These are phyloP conservation scores for Colistium nudipinnis DNA, from an alignment of 2,113 vertebrate species.

Conservation along the genomic window DNA sequence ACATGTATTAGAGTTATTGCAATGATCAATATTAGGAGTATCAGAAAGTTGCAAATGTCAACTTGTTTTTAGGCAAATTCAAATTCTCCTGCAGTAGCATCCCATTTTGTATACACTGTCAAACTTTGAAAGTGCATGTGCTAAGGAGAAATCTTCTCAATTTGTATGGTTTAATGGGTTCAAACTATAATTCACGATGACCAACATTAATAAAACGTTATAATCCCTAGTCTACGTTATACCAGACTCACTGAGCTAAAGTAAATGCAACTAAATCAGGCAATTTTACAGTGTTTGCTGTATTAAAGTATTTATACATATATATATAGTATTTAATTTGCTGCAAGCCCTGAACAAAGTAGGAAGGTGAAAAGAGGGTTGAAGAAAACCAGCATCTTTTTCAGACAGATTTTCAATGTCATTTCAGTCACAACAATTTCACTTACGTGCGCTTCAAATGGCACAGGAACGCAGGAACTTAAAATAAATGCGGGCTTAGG, in stretches of 20 bases:
- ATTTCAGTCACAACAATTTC: not conserved
- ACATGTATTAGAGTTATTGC: too few relatives aligned
- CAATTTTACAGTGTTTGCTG: too few relatives aligned
- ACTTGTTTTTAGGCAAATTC: not conserved
- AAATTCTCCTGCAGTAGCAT: not conserved
- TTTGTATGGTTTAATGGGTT: not conserved
- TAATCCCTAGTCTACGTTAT: too few relatives aligned
- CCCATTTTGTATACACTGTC: not conserved
- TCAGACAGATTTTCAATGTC: constrained; percentile 22
- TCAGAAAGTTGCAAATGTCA: not conserved
- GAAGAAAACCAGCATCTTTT: constrained; percentile 22
- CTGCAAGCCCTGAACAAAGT: not conserved
- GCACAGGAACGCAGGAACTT: not conserved
- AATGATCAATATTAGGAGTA: not conserved
- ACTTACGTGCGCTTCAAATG: constrained; percentile 15
- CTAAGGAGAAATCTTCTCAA: not conserved
- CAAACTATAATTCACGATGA: too few relatives aligned
- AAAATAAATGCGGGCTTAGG: constrained; percentile 6
- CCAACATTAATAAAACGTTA: not conserved
- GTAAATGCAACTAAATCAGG: too few relatives aligned
- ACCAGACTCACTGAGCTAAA: too few relatives aligned
- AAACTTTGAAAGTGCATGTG: not conserved
- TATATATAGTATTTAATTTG: too few relatives aligned
- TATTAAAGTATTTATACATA: too few relatives aligned
- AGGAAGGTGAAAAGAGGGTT: not conserved